Percentiles rank a stretch among this genome's conserved stretches.
Conservation (phyloP, 2,888 invertebrate genomes). For the Pinctada fucata region DNA sequence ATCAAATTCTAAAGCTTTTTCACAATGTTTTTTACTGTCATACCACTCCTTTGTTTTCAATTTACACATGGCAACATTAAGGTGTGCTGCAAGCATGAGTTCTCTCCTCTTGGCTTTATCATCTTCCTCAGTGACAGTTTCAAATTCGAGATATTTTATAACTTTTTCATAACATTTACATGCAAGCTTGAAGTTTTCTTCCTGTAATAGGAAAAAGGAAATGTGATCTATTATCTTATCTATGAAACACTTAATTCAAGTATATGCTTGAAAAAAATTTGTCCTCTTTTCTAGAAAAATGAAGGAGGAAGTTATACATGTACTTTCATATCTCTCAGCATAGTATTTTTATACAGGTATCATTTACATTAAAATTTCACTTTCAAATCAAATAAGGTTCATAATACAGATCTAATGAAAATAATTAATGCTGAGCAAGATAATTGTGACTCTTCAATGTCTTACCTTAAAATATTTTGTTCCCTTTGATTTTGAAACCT, state of each 20-base stretch:
- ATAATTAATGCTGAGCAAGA: too few species aligned
- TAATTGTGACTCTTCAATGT: background rate
- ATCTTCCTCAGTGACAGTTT: conserved; percentile 78
- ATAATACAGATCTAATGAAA: too few species aligned
- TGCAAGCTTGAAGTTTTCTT: conserved; percentile 86
- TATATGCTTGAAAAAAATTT: background rate
- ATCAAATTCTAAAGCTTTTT: conserved; percentile 86
- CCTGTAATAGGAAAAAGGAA: conserved; percentile 58
- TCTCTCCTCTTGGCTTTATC: conserved; percentile 77
- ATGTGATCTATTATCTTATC: background rate
- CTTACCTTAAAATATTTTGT: conserved; percentile 89
- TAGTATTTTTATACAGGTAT: too few species aligned
- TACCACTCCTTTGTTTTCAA: conserved; percentile 86
- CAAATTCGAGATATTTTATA: conserved; percentile 81
- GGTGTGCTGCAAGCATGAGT: conserved; percentile 84
- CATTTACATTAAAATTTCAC: too few species aligned
- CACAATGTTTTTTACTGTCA: conserved; percentile 86
- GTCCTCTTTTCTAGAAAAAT: background rate
- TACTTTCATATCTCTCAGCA: too few species aligned
- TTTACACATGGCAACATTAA: conserved; percentile 90
- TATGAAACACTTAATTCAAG: background rate
- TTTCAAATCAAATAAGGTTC: too few species aligned
- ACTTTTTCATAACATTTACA: conserved; percentile 92
- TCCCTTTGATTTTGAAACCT: conserved; percentile 92
- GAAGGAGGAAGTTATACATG: too few species aligned